Evolutionary conservation across 64 coral and sea anemone species (phyloP).

Genomic region (Porites lutea): DNA sequence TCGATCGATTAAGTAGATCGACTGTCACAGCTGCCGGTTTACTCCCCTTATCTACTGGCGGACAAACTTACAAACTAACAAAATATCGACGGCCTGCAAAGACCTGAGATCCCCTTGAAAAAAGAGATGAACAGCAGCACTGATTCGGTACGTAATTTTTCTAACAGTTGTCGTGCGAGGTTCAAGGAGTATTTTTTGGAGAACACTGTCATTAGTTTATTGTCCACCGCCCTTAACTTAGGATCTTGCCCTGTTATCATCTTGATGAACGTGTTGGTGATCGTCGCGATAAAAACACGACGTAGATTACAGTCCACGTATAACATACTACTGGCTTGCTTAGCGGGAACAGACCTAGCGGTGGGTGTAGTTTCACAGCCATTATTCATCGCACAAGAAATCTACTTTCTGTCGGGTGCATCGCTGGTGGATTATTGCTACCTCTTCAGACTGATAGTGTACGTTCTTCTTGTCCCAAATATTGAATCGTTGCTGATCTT

Average conservation of each 20-base stretch:
- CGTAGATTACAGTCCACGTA: conserved; percentile 5
- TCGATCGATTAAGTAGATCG: too few relatives aligned
- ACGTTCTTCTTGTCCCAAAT: not conserved
- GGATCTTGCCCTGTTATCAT: not conserved
- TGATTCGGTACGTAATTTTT: not conserved
- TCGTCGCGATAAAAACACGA: not conserved
- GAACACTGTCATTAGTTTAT: not conserved
- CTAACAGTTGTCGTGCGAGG: not conserved
- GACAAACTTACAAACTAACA: too few relatives aligned
- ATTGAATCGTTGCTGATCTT: not conserved
- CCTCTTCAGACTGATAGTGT: not conserved
- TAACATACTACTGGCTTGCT: conserved; percentile 17
- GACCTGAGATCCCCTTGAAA: too few relatives aligned
- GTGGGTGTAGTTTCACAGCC: not conserved
- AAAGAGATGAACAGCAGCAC: not conserved
- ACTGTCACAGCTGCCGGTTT: too few relatives aligned
- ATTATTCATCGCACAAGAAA: not conserved
- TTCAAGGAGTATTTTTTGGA: not conserved
- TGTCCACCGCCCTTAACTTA: not conserved
- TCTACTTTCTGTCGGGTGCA: not conserved
- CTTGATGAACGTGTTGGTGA: conserved; percentile 18
- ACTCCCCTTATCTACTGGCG: too few relatives aligned
- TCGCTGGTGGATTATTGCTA: not conserved
- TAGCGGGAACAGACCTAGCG: not conserved
- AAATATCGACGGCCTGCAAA: too few relatives aligned